Percentiles rank a stretch among this genome's conserved stretches.
These are phyloP conservation scores for Artibeus jamaicensis DNA, from an alignment of 2,797 vertebrate genomes.

Conservation along the genomic window DNA sequence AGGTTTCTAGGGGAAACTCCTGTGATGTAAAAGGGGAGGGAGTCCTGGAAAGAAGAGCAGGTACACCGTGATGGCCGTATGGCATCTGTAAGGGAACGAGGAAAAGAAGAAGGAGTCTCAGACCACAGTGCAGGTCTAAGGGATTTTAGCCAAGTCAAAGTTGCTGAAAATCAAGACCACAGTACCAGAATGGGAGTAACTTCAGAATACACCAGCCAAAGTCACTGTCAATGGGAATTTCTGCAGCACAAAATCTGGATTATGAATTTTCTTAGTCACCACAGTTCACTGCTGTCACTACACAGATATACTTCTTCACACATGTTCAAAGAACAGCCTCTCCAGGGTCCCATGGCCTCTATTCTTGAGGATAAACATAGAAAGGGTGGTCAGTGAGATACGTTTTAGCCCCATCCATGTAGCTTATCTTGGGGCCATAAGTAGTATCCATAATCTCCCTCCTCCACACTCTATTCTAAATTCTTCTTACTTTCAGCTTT, in stretches of 20 bases:
- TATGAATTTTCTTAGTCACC: not conserved
- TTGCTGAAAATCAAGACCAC: not conserved
- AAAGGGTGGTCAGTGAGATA: accelerated
- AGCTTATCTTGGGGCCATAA: not conserved
- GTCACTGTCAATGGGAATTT: not conserved
- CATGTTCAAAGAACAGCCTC: not conserved
- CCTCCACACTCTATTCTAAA: not conserved
- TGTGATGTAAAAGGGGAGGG: not conserved
- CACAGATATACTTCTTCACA: not conserved
- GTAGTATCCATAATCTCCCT: not conserved
- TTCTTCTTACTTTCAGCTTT: not conserved
- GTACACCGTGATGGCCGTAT: not conserved
- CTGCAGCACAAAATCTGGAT: not conserved
- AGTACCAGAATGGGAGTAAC: not conserved
- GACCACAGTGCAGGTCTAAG: not conserved
- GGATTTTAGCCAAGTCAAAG: not conserved
- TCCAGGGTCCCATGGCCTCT: not conserved
- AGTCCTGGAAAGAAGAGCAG: not conserved
- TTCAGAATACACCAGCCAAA: not conserved
- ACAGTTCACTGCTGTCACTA: not conserved
- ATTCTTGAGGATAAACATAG: not conserved
- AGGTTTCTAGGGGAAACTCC: not conserved
- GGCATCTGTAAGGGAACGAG: not conserved
- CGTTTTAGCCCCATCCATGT: not conserved
- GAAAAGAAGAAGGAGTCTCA: not conserved